phyloP scores from a whole-genome alignment of 35 echinoderm and acorn worm genomes.

The Anneissia japonica region DNA sequence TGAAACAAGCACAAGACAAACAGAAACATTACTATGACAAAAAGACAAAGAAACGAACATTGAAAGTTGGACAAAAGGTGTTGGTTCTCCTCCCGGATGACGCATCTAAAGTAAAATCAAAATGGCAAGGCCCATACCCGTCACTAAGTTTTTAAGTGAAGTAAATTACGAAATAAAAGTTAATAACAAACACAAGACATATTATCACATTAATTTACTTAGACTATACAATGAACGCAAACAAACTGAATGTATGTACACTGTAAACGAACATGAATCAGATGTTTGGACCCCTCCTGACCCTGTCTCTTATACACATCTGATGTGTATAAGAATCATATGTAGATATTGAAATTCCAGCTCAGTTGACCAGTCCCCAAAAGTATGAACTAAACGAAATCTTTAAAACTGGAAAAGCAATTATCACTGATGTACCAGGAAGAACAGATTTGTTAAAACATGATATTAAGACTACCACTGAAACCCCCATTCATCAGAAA shows the following conservation, averaged over 20 bases:
- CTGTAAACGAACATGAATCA: not conserved
- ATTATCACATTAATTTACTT: constrained; percentile 25
- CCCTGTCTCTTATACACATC: not conserved
- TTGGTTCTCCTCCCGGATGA: constrained; percentile 15
- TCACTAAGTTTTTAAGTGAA: constrained; percentile 14
- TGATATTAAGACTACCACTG: constrained; percentile 8
- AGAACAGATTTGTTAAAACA: constrained; percentile 16
- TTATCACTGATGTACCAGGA: constrained; percentile 40
- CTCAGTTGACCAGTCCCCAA: not conserved
- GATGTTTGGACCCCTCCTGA: not conserved
- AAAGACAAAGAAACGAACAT: not conserved
- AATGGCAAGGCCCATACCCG: constrained; percentile 47
- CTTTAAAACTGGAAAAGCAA: not conserved
- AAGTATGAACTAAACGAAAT: not conserved
- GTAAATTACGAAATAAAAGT: constrained; percentile 10
- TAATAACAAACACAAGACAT: not conserved
- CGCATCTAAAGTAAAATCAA: constrained; percentile 18
- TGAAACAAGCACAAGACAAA: not conserved
- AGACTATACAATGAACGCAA: not conserved
- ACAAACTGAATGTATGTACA: not conserved
- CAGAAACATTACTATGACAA: constrained; percentile 34
- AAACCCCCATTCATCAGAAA: constrained; percentile 15
- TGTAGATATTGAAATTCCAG: not conserved
- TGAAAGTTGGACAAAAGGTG: constrained; percentile 11
- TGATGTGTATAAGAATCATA: not conserved